Conservation (phyloP, 2,113 vertebrate species). For the Helogale parvula region DNA sequence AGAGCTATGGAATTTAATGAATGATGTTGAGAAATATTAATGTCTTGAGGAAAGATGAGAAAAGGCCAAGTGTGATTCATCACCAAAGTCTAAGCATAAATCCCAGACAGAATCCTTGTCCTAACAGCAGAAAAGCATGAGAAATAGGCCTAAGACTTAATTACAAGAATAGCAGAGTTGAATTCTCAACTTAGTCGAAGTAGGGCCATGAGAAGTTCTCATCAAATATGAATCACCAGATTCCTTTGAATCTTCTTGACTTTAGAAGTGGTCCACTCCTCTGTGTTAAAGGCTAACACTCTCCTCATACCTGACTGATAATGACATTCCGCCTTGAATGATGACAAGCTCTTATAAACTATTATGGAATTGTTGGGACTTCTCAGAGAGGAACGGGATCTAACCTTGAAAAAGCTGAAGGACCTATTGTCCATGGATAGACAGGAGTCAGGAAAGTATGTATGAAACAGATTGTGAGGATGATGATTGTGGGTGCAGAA, state of each 20-base stretch:
- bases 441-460: not conserved
- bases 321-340: not conserved
- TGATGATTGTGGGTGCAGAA: not conserved
- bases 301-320: not conserved
- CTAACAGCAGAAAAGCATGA: not conserved
- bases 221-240: not conserved
- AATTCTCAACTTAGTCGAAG: not conserved
- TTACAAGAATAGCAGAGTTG: not conserved
- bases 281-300: not conserved
- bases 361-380: not conserved
- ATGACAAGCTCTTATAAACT: not conserved
- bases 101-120: not conserved
- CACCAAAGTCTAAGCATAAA: not conserved
- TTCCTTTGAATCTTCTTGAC: not conserved
- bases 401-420: not conserved
- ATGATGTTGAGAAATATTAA: not conserved
- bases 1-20: not conserved
- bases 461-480: not conserved
- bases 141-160: not conserved
- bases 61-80: not conserved
- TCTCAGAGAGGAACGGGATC: not conserved
- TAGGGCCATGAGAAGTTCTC: not conserved
- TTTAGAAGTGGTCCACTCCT: not conserved
- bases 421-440: not conserved
- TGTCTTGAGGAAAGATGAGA: not conserved